Base-by-base conservation (phyloP, 2,113 vertebrate species). In the Lepisosteus osseus region DNA sequence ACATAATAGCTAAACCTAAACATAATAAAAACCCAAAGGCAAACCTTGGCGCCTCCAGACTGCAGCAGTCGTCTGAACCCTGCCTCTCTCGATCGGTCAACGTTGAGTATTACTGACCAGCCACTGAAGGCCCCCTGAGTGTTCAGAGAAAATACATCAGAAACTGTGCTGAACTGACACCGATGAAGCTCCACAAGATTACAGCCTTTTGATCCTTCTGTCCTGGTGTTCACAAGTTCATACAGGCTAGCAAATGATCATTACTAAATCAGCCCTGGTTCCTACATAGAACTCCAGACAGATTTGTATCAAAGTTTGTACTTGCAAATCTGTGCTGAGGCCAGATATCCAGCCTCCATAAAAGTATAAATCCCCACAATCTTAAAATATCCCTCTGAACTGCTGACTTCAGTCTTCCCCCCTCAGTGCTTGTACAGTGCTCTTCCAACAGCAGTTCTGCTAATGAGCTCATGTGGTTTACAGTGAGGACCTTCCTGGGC, bases 41-140 rank as follows among this genome's bases (percentile, higher is more conserved):
- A 15, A 78, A 97, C 97, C 94, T 95, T 95, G 5, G 96, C 97
- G 76, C 94, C 94, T 73, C 97, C 97, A 15, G 97, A 96, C 85
- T 98, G 94, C 81, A 99, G 94, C 68, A 99, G 90, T 62, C 97
- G 90, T 44, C 89, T 94, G 87, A 99, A 99, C 62, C 97, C 97
- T 0, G 96, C 92, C 81, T 98, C 96, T 86, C 96, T 95, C 74
- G 78, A 88, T 71, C 94, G 94, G 78, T 97, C 95, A 43, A 99
- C 95, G 67, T 96, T 96, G 81, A 99, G 87, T 88, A 99, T 96
- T 68, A 98, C 95, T 3, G 87, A 94, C 97, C 97, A 99, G 3
- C 96, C 97, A 54, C 93, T 94, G 88, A 99, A 99, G n/a, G 97
- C 96, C 64, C 97, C 97, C 97, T 99, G 78, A 17, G 77, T 64